Percentiles rank a stretch among this genome's conserved stretches.
phyloP scores from a whole-genome alignment of 2,797 vertebrate species.

The Sternarchorhynchus goeldii region DNA sequence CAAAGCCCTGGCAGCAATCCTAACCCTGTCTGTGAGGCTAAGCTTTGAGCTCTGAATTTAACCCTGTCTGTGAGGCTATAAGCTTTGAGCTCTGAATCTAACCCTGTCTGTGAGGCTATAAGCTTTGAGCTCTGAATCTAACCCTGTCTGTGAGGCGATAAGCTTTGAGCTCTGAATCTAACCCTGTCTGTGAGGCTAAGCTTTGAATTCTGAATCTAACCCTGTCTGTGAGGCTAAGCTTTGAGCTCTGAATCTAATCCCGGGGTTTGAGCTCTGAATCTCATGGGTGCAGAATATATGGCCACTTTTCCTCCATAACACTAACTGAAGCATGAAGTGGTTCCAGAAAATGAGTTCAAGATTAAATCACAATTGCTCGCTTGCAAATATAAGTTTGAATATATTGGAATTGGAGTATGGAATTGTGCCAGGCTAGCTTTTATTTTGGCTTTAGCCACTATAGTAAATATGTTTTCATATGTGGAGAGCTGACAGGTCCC shows the following conservation, averaged over 20 bases:
- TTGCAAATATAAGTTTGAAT: conserved; percentile 46
- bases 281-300: conserved; percentile 43
- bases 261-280: not conserved
- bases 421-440: conserved; percentile 51
- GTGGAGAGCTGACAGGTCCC: conserved; percentile 9
- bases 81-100: conserved; percentile 27
- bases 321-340: conserved; percentile 40
- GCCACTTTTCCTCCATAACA: conserved; percentile 34
- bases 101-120: not conserved
- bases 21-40: conserved; percentile 56
- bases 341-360: conserved; percentile 40
- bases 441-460: conserved; percentile 39
- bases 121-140: conserved; percentile 27
- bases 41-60: conserved; percentile 20
- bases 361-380: conserved; percentile 50
- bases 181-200: conserved; percentile 15
- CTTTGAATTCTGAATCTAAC: conserved; percentile 33
- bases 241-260: too few species aligned
- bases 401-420: conserved; percentile 34
- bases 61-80: conserved; percentile 40
- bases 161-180: conserved; percentile 27
- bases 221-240: too few species aligned
- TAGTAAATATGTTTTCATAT: conserved; percentile 53
- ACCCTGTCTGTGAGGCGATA: not conserved
- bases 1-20: conserved; percentile 53